Conservation (phyloP, 2,113 vertebrate genomes). For the Butorides virescens region DNA sequence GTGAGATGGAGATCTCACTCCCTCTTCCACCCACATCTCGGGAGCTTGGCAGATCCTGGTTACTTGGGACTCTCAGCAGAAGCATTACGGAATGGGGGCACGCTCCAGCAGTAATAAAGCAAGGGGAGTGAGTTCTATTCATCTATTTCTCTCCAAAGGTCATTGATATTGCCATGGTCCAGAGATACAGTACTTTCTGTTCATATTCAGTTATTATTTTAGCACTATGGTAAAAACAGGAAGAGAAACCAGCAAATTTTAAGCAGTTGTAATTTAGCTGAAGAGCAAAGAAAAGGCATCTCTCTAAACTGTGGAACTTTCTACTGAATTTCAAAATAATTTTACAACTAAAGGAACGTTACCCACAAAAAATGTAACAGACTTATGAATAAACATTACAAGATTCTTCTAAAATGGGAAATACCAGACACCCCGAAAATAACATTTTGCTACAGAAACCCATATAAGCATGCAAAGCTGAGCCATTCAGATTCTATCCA, state of each 20-base stretch:
- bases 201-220: neutral
- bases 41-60: neutral
- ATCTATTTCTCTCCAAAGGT: too few relatives aligned
- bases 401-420: neutral
- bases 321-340: neutral
- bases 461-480: neutral
- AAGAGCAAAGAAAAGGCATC: neutral
- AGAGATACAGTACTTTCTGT: neutral
- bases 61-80: fast-evolving
- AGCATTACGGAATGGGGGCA: neutral
- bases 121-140: neutral
- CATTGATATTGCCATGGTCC: neutral
- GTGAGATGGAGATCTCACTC: neutral
- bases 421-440: neutral
- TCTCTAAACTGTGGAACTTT: neutral
- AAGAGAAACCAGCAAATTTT: neutral
- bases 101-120: neutral
- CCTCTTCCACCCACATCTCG: neutral
- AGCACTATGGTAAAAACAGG: neutral
- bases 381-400: neutral
- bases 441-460: neutral
- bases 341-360: neutral
- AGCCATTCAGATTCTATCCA: slow-evolving; percentile 53
- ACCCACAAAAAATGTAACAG: neutral
- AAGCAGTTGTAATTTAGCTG: neutral